These are phyloP conservation scores for Peucedramus taeniatus DNA, from an alignment of 2,113 vertebrate species.

Conservation along the genomic window DNA sequence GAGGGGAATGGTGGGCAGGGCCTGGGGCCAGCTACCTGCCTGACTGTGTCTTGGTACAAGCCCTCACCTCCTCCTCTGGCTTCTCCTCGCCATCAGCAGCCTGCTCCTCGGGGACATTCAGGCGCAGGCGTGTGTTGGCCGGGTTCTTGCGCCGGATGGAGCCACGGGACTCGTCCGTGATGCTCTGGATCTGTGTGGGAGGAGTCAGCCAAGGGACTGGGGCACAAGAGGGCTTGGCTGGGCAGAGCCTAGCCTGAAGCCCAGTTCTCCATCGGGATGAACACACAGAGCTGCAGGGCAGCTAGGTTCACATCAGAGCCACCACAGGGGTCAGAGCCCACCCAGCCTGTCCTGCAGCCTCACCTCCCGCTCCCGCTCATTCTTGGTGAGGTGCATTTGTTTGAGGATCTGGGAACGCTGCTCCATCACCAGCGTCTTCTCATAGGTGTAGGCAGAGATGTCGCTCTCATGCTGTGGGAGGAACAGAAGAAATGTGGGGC, in stretches of 20 bases:
- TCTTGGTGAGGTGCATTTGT: conserved; percentile 97
- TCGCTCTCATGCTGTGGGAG: conserved; percentile 88
- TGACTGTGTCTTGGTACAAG: fast-evolving
- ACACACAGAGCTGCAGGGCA: not conserved
- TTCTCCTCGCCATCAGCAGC: conserved; percentile 85
- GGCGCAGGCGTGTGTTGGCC: conserved; percentile 82
- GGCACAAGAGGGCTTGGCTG: not conserved
- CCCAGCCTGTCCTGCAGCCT: not conserved
- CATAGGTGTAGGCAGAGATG: conserved; percentile 98
- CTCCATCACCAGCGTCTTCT: conserved; percentile 98
- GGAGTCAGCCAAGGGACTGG: not conserved
- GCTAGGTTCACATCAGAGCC: fast-evolving
- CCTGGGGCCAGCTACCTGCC: conserved; percentile 53
- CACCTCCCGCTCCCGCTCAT: conserved; percentile 94
- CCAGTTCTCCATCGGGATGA: not conserved
- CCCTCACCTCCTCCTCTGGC: conserved; percentile 90
- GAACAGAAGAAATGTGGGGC: not conserved
- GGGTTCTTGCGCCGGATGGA: conserved; percentile 96
- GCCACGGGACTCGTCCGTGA: conserved; percentile 92
- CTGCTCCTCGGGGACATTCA: conserved; percentile 86
- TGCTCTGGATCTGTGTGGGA: conserved; percentile 89
- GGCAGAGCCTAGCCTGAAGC: not conserved
- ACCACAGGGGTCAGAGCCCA: not conserved
- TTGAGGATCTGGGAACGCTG: conserved; percentile 98
- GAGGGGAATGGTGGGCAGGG: not conserved